Evolutionary conservation across 1,140 invertebrate genomes (phyloP).

Genomic region (Anastrepha ludens): DNA sequence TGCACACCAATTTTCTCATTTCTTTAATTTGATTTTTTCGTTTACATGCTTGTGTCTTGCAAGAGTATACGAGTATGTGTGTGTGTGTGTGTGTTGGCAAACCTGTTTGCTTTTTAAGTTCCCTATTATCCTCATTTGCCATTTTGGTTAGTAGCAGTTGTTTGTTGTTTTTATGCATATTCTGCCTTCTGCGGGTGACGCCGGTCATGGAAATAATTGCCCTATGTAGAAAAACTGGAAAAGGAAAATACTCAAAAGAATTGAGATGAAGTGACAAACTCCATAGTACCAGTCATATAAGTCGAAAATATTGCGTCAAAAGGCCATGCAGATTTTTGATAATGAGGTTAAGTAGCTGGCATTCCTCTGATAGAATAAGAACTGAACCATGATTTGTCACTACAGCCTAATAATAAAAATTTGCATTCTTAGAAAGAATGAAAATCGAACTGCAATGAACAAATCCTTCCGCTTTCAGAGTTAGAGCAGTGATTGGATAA

Average conservation of each 20-base stretch:
- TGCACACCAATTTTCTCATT: not conserved
- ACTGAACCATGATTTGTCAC: too few relatives aligned
- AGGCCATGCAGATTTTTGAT: not conserved
- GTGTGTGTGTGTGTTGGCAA: not conserved
- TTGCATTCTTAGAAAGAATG: too few relatives aligned
- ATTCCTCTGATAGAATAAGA: too few relatives aligned
- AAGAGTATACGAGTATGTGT: not conserved
- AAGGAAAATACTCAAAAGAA: not conserved
- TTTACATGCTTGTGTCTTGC: not conserved
- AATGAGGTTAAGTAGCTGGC: too few relatives aligned
- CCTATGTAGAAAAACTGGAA: not conserved
- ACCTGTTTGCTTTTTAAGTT: not conserved
- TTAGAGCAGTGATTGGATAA: too few relatives aligned
- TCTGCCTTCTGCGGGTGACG: not conserved
- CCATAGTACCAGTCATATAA: not conserved
- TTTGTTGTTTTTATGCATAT: slow-evolving; percentile 10
- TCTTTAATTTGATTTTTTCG: not conserved
- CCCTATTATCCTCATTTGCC: not conserved
- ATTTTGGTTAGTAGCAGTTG: slow-evolving; percentile 21
- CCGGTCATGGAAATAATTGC: slow-evolving; percentile 28
- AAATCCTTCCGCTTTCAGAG: too few relatives aligned
- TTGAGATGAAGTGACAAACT: not conserved
- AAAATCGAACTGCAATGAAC: too few relatives aligned
- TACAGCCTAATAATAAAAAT: too few relatives aligned
- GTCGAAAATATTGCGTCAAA: not conserved